phyloP scores from a whole-genome alignment of 1,140 invertebrate species.

The Pararge aegeria region DNA sequence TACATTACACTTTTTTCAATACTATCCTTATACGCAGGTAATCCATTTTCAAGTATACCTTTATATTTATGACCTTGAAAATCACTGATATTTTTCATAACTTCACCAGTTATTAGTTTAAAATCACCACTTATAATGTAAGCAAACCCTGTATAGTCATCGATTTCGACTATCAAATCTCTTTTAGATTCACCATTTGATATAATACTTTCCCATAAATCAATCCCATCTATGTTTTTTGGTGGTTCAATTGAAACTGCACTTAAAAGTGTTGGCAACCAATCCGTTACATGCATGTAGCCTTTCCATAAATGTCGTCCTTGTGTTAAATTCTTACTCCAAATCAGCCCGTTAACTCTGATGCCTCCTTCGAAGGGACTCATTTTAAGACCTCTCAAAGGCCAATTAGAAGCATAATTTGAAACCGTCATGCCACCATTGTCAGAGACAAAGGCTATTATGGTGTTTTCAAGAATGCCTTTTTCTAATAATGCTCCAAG shows the following conservation, averaged over 20 bases:
- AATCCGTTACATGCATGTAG: slow-evolving; percentile 91
- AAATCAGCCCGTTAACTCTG: slow-evolving; percentile 88
- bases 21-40: slow-evolving; percentile 46
- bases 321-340: slow-evolving; percentile 84
- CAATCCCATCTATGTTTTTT: slow-evolving; percentile 51
- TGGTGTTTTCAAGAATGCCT: slow-evolving; percentile 81
- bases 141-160: slow-evolving; percentile 50
- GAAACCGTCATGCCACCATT: slow-evolving; percentile 89
- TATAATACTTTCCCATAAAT: slow-evolving; percentile 56
- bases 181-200: slow-evolving; percentile 46
- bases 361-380: slow-evolving; percentile 94
- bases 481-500: slow-evolving; percentile 50
- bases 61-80: slow-evolving; percentile 51
- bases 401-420: slow-evolving; percentile 93
- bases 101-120: slow-evolving; percentile 55
- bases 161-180: slow-evolving; percentile 54
- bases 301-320: slow-evolving; percentile 84
- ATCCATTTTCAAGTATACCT: slow-evolving; percentile 40
- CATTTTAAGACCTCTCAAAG: slow-evolving; percentile 89
- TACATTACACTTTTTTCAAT: slow-evolving; percentile 49
- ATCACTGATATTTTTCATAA: slow-evolving; percentile 34
- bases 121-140: slow-evolving; percentile 53
- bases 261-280: slow-evolving; percentile 89
- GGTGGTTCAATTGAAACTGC: slow-evolving; percentile 43
- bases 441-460: slow-evolving; percentile 88